Evolutionary conservation across 2,797 vertebrate genomes (phyloP).

Genomic region (Manis crassicaudata): DNA sequence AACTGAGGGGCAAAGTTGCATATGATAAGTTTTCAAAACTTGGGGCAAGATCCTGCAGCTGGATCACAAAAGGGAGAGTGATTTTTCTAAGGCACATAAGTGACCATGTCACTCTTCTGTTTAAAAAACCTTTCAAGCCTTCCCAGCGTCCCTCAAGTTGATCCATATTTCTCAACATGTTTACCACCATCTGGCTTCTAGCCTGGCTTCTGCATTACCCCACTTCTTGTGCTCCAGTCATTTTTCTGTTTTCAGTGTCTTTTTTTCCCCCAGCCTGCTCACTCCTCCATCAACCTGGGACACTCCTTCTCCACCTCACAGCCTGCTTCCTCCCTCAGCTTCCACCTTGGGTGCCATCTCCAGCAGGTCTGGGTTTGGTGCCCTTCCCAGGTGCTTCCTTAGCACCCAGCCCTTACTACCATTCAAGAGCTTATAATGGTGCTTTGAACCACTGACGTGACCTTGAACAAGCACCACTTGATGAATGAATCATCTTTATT

Average conservation of each 20-base stretch:
- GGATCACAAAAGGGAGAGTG: background rate
- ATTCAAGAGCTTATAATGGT: background rate
- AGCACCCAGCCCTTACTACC: background rate
- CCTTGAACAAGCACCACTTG: background rate
- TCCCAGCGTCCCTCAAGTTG: background rate
- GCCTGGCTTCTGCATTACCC: background rate
- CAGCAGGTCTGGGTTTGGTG: background rate
- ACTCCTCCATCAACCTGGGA: background rate
- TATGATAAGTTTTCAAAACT: background rate
- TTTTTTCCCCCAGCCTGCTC: background rate
- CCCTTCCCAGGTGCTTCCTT: background rate
- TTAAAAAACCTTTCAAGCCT: background rate
- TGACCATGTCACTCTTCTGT: background rate
- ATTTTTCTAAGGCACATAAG: constrained; percentile 7
- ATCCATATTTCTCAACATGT: background rate
- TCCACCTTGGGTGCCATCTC: background rate
- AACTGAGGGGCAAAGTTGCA: background rate
- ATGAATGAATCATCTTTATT: background rate
- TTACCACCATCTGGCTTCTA: background rate
- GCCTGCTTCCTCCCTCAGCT: background rate
- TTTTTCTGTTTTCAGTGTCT: background rate
- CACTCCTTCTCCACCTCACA: background rate
- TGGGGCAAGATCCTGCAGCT: background rate
- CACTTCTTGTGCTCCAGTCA: background rate
- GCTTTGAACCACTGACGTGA: background rate